Evolutionary conservation across 2,113 vertebrate species (phyloP), one percentile per base, ranked within the genome.

Genomic region (Nyctibius bracteatus): DNA sequence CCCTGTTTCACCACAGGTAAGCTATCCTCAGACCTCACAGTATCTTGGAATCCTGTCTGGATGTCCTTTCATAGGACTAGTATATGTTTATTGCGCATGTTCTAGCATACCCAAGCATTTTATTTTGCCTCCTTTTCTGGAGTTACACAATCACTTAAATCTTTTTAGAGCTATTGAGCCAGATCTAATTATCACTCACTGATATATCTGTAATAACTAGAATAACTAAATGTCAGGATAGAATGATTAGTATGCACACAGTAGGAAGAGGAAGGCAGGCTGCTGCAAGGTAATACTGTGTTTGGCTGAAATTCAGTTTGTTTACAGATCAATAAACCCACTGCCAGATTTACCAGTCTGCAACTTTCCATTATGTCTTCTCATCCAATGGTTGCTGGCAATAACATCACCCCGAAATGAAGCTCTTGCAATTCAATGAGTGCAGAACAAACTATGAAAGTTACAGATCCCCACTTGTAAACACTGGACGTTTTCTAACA

Each of bases 281-380:
- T 6, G 2, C 52, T 66, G 59, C 43, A 86, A 94, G 83, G 61
- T 49, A 94, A 91, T 70, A 12, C n/a, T n/a, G 16, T 14, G 33
- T 87, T 92, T 91, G 80, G 51, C 47, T 86, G 66, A 86, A 92
- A 86, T 77, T 90, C 15, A 31, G 86, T 91, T 67, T 67, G 21
- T 92, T 95, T 91, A 88, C 37, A 86, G 81, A 78, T 47, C 90
- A 91, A 81, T 79, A 90, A 96, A 57, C 54, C 58, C 71, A 79
- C 25, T 55, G 77, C 65, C 86, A 90, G 63, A 86, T 75, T 78
- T 84, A 59, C 44, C 52, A 92, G 23, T 84, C 55, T 58, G n/a
- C 25, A 81, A 27, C 65, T 85, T 81, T 37, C 63, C 17, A 30
- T 78, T 93, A 67, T 72, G 51, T 22, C 58, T 85, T 85, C 52